Base-by-base conservation (phyloP, 1,140 invertebrate genomes). In the Cecropterus lyciades region DNA sequence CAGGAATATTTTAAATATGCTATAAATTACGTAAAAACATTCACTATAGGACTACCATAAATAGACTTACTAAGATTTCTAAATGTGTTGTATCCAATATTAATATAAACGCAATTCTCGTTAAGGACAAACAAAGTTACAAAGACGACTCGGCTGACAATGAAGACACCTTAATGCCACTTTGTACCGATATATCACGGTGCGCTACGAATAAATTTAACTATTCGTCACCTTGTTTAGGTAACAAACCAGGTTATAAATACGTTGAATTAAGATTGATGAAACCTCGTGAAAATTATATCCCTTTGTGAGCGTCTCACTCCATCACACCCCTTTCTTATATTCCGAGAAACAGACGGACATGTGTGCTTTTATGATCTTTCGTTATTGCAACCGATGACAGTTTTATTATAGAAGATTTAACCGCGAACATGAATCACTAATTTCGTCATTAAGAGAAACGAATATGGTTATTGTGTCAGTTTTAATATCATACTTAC, bases 371-470 rank as follows among this genome's bases (percentile, higher is more conserved):
- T 79, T 77, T 79, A 73, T 77, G 63, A 53, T 49, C 48, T 67
- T 72, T 68, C 56, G 72, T 77, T 72, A 69, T 43, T 49, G 65
- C 67, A 51, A 20, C 66, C 62, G 74, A 67, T 73, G 74, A 79
- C 74, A 77, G 69, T 48, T 77, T 79, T 79, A 79, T 72, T 76
- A 42, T 49, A 42, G 14, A 59, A 67, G 63, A 69, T 73, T 70
- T 75, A 78, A 62, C 74, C 66, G 71, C 62, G 20, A 51, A 72
- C 37, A 62, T 71, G 67, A 76, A 67, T 73, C 67, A 76, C 65
- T 65, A 72, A 72, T 71, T 68, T 63, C 30, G 57, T 68, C 43
- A 60, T 60, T 60, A 48, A 60, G 43, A 33, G 43, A 14, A 40
- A 37, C 27, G 7, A 30, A 37, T 60, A 49, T 37, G 17, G 45